Conservation (phyloP, 2,113 vertebrate genomes). For the Ophiodon elongatus region DNA sequence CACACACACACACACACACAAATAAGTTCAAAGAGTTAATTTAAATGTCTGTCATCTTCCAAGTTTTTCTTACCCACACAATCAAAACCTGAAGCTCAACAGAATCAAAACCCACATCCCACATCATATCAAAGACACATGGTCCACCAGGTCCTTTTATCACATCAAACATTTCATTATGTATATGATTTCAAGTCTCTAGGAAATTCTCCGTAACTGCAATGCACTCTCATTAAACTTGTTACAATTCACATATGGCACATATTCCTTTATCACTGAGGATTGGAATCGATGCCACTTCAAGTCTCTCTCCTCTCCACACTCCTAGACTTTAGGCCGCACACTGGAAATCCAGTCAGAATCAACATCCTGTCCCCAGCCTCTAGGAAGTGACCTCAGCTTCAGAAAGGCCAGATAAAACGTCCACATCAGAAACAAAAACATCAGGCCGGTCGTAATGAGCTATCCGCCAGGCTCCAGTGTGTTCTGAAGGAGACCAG, state of each 20-base stretch:
- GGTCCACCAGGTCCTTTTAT: slow-evolving; percentile 41
- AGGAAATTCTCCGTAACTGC: slow-evolving; percentile 8
- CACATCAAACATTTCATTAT: slow-evolving; percentile 35
- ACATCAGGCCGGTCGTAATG: slow-evolving; percentile 71
- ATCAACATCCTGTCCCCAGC: slow-evolving; percentile 80
- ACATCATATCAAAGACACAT: slow-evolving; percentile 46
- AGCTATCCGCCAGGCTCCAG: slow-evolving; percentile 71
- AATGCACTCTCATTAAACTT: slow-evolving; percentile 20
- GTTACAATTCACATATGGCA: slow-evolving; percentile 38
- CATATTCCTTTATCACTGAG: slow-evolving; percentile 29
- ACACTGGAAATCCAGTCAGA: slow-evolving; percentile 69
- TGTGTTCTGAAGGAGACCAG: slow-evolving; percentile 77
- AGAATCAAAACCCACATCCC: slow-evolving; percentile 44
- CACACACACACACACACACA: background rate
- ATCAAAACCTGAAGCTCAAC: slow-evolving; percentile 49
- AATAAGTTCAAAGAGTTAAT: slow-evolving; percentile 23
- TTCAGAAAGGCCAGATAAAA: slow-evolving; percentile 78
- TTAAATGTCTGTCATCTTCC: slow-evolving; percentile 37
- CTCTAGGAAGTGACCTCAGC: slow-evolving; percentile 83
- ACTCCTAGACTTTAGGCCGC: slow-evolving; percentile 15
- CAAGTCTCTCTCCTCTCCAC: slow-evolving; percentile 16
- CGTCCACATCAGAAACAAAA: slow-evolving; percentile 76
- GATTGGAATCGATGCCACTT: slow-evolving; percentile 3
- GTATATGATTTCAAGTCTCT: slow-evolving; percentile 39
- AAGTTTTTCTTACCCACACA: slow-evolving; percentile 35